Evolutionary conservation across 1,140 invertebrate species (phyloP), one percentile per base, ranked within the genome.

Genomic region (Drosophila baimaii): DNA sequence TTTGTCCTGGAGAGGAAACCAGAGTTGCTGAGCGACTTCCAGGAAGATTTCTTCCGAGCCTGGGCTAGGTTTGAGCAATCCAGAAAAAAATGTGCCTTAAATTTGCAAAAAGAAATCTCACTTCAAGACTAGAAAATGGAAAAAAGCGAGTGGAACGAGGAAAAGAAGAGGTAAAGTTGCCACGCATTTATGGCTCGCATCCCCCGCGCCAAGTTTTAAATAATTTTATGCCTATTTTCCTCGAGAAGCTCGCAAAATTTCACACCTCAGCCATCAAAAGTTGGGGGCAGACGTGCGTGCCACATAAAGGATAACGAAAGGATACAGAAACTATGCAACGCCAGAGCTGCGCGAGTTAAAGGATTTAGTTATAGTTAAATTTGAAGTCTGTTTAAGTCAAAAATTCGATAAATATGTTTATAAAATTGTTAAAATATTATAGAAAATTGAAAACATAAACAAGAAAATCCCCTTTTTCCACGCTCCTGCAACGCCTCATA

Each of bases 171-270:
- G 33, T 21, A n/a, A 17, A 41, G 5, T 12, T 65, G 27, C 62
- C 56, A 33, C 23, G 33, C 46, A 29, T 58, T 71, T 59, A 41
- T 25, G 17, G 27, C n/a, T n/a, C 25, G 37, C 37, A 44, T 37
- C 68, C 31, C 29, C 15, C 51, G 27, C 31, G 29, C 29, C 23
- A 57, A 47, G 44, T 61, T 73, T 68, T 66, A 76, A 69, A 85
- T 86, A 86, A 86, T 86, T 86, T 88, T 82, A 82, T 76, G 79
- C 70, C 76, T 79, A 76, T 86, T 86, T 86, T 58, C 47, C 19
- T 46, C 49, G 10, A 44, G 41, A 52, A 46, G 58, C 58, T 79
- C 39, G 65, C 49, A 56, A 76, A 82, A 79, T 86, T 82, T 82
- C 83, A 86, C 82, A 88, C 79, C 82, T 88, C 66, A 64, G 33